Base-by-base conservation (phyloP, 2,113 vertebrate species). In the Oryzias curvinotus region DNA sequence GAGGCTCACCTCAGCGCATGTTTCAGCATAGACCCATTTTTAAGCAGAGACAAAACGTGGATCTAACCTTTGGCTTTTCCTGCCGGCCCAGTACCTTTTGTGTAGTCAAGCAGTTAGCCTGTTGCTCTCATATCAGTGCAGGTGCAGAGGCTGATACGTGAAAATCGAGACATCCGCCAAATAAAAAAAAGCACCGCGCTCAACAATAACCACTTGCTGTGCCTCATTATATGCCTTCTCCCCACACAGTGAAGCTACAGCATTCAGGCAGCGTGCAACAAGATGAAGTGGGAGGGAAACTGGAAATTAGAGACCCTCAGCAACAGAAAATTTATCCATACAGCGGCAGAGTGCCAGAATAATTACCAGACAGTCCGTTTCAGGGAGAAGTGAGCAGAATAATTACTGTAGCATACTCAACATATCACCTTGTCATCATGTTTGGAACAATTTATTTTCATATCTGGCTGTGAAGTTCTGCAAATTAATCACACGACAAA, bases 401-500 rank as follows among this genome's bases (percentile, higher is more conserved):
- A 80, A 70, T 84, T 82, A 49, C 69, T 62, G 76, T 17, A 50
- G 77, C 64, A 83, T 57, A 57, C 85, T 80, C 80, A 70, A 82
- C 75, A 71, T 80, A 76, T 83, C 81, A 79, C 71, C 78, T 77
- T 65, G 73, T 83, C 78, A 71, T 79, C 83, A 61, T 71, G 73
- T 78, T 55, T 17, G n/a, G 13, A 16, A 25, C 14, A 5, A 56
- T 82, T 57, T 65, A 44, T 61, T 83, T 67, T 70, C 47, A 66
- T 51, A 36, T 50, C 56, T 47, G 60, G 16, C 49, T n/a, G 72
- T 71, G 68, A 62, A 1, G 13, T 43, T 36, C 36, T 36, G 36
- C 36, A 36, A 36, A 36, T 36, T 1, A 36, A 36, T 36, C 36
- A 6, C 2, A 46, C 47, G 43, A 23, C 61, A 19, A 14, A 1